Evolutionary conservation across 2,888 invertebrate species (phyloP).

Genomic region (Caenorhabditis sp.): DNA sequence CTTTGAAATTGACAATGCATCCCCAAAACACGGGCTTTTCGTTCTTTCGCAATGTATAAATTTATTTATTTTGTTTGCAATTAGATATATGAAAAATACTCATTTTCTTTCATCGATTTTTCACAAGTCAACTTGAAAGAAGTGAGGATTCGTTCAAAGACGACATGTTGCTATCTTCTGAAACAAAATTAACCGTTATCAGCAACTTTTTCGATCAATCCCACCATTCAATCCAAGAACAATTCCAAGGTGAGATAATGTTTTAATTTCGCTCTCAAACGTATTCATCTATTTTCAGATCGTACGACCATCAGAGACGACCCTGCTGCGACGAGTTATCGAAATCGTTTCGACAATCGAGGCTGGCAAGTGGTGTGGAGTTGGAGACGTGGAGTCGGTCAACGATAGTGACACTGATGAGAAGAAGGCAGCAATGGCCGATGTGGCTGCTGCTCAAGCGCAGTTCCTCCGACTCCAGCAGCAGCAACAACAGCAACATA

Average conservation of each 20-base stretch:
- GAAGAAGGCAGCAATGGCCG: slow-evolving; percentile 27
- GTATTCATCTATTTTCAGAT: slow-evolving; percentile 70
- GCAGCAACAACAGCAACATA: slow-evolving; percentile 38
- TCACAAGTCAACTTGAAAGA: no score
- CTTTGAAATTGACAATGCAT: slow-evolving; percentile 39
- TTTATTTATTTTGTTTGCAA: background rate
- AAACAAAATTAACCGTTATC: no score
- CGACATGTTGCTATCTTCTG: no score
- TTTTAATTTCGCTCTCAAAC: no score
- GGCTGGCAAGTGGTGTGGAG: slow-evolving; percentile 77
- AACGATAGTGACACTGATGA: slow-evolving; percentile 73
- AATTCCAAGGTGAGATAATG: no score
- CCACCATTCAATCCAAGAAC: no score
- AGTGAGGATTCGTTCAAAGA: no score
- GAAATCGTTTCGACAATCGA: slow-evolving; percentile 78
- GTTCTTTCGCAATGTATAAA: background rate
- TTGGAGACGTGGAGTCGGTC: slow-evolving; percentile 72
- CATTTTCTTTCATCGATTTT: no score
- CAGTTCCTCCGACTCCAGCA: slow-evolving; percentile 50
- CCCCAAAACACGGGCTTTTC: slow-evolving; percentile 32
- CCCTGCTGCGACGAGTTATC: slow-evolving; percentile 75
- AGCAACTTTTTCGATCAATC: no score
- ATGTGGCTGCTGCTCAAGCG: slow-evolving; percentile 35
- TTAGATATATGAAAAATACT: no score
- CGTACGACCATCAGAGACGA: slow-evolving; percentile 75